These are phyloP conservation scores for Platyura marginata DNA, from an alignment of 1,140 invertebrate genomes.

Conservation along the genomic window DNA sequence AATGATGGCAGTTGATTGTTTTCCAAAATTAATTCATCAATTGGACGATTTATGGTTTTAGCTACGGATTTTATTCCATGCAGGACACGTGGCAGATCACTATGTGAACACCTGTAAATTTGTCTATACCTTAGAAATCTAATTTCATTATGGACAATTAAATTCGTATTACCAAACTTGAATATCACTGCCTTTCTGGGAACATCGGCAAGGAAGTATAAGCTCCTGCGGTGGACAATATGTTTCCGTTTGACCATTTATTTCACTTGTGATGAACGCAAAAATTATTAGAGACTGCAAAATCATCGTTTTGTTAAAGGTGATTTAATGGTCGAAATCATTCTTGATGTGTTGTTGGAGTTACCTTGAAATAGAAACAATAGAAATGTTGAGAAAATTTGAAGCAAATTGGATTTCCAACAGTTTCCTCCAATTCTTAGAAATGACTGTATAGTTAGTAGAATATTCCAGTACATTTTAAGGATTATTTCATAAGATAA, in stretches of 20 bases:
- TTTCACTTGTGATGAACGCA: background rate
- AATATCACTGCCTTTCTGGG: slow-evolving; percentile 25
- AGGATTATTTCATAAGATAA: too few species aligned
- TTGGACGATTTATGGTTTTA: slow-evolving; percentile 41
- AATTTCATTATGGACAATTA: background rate
- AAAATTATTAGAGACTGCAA: background rate
- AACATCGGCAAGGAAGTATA: slow-evolving; percentile 29
- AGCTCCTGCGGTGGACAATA: slow-evolving; percentile 27
- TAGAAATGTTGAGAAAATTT: too few species aligned
- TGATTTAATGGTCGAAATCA: too few species aligned
- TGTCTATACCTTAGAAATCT: background rate
- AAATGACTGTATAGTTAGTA: too few species aligned
- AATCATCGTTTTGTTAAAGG: background rate
- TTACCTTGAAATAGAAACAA: too few species aligned
- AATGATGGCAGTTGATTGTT: slow-evolving; percentile 67
- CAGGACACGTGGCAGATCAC: slow-evolving; percentile 53
- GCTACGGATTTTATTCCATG: slow-evolving; percentile 52
- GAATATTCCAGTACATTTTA: too few species aligned
- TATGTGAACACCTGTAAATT: slow-evolving; percentile 59
- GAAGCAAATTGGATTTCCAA: too few species aligned
- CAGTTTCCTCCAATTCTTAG: too few species aligned
- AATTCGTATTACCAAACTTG: slow-evolving; percentile 27
- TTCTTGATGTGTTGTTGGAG: too few species aligned
- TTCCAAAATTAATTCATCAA: slow-evolving; percentile 71
- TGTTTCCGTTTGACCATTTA: background rate